Evolutionary conservation across 2,113 vertebrate genomes (phyloP).

Genomic region (Morone saxatilis): DNA sequence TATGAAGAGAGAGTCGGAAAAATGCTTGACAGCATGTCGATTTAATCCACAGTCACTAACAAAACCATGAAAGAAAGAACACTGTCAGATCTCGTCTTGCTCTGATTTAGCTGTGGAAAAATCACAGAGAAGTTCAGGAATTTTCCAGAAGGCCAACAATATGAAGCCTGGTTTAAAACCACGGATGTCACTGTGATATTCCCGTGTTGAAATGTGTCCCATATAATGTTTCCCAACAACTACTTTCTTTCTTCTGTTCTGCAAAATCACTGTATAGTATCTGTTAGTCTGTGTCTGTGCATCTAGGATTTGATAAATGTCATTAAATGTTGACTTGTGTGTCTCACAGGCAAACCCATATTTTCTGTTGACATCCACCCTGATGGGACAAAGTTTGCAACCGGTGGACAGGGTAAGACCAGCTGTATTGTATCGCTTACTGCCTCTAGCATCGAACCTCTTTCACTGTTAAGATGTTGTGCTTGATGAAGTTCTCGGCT

Average conservation of each 20-base stretch:
- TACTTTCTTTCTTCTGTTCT: background rate
- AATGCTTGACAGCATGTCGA: background rate
- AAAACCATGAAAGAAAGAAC: too few species aligned
- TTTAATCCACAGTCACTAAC: background rate
- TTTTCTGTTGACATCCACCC: slow-evolving; percentile 99
- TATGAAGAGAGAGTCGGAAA: background rate
- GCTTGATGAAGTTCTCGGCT: background rate
- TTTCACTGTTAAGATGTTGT: background rate
- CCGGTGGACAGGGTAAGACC: slow-evolving; percentile 93
- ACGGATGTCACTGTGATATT: background rate
- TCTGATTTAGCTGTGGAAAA: slow-evolving; percentile 11
- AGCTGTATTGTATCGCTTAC: background rate
- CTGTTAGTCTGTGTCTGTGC: background rate
- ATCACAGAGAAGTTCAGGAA: background rate
- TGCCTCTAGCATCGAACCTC: background rate
- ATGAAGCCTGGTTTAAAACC: background rate
- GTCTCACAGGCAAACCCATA: slow-evolving; percentile 94
- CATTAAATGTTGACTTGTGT: background rate
- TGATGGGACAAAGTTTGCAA: slow-evolving; percentile 98
- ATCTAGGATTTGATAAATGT: background rate
- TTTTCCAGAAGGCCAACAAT: slow-evolving; percentile 1
- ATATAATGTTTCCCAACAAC: background rate
- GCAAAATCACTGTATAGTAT: background rate
- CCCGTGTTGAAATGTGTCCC: background rate
- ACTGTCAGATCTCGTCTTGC: background rate